Percentiles rank a stretch among this genome's conserved stretches.
These are phyloP conservation scores for Podabrus alpinus DNA, from an alignment of 2,888 invertebrate species.

Conservation along the genomic window DNA sequence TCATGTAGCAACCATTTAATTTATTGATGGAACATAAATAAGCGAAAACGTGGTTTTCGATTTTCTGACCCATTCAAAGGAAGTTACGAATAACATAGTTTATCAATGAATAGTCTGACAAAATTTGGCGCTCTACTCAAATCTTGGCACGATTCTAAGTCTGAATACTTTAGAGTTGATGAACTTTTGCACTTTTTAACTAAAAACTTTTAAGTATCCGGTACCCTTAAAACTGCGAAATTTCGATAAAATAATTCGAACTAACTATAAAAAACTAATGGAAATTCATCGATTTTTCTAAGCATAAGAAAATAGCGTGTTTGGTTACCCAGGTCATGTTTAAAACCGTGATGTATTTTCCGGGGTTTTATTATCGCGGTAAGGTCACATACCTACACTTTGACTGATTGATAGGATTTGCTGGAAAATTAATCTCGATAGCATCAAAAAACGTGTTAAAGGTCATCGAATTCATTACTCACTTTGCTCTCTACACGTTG, in stretches of 20 bases:
- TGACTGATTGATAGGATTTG: constrained; percentile 20
- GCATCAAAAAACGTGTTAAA: constrained; percentile 6
- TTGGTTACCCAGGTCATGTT: constrained; percentile 12
- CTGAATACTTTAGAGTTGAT: neutral
- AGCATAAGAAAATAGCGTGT: constrained; percentile 23
- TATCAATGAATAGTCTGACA: neutral
- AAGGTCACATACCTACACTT: constrained; percentile 7
- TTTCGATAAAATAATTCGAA: neutral
- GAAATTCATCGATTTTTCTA: constrained; percentile 17
- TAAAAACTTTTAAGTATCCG: neutral
- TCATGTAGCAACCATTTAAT: neutral
- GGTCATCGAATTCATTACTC: constrained; percentile 20
- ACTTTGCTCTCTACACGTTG: constrained; percentile 6
- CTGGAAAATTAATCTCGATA: constrained; percentile 15
- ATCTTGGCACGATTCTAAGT: neutral
- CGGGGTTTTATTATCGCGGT: constrained; percentile 13
- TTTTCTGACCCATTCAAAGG: neutral
- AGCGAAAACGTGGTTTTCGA: neutral
- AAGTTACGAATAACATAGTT: neutral
- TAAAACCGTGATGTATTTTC: constrained; percentile 8
- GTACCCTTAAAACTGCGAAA: neutral
- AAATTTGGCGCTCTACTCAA: neutral
- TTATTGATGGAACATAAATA: neutral
- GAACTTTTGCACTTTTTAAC: neutral
- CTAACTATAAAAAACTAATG: constrained; percentile 4